Evolutionary conservation across 2,113 vertebrate genomes (phyloP), one percentile per base, ranked within the genome.

Genomic region (Platichthys stellatus): DNA sequence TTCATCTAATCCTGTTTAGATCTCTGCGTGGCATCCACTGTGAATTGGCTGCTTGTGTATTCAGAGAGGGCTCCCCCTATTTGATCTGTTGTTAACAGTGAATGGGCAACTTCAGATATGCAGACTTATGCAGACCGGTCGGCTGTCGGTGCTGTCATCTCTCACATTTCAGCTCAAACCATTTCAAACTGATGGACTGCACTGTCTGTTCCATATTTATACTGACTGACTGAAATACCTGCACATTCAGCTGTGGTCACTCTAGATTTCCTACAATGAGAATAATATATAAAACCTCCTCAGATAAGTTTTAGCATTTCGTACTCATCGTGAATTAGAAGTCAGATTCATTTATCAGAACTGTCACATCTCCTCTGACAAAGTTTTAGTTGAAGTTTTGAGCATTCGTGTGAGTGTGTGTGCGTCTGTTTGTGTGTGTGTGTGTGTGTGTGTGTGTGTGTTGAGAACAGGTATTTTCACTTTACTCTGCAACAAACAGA

Each of bases 181-280:
- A 21, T 67, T 60, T 82, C 47, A 53, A 80, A 71, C n/a, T 73
- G 85, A 73, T 85, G 67, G 75, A 38, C 73, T 61, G 63, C 64
- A 43, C 1, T 3, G 54, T 65, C 40, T 43, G 40, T 49, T 66
- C 47, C 70, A 76, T 79, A 81, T 76, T 49, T 79, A 81, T 72
- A 43, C 67, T 38, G 66, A 66, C 66, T 68, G 38, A 38, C 54
- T 60, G 66, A 63, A 61, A 1, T 20, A 73, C 68, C 64, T 87
- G 77, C 65, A 69, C 79, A 28, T 74, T 76, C 65, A 64, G 28
- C 76, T 57, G 28, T 23, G 66, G 65, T 63, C 67, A 64, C 64
- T 63, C 26, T 62, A 53, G 20, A 65, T 71, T 72, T 66, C 51
- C 28, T 57, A 23, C 24, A 77, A 69, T 43, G 53, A 63, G 65